Evolutionary conservation across 2,888 invertebrate species (phyloP).

Genomic region (Rhopalosiphum nymphaeae): DNA sequence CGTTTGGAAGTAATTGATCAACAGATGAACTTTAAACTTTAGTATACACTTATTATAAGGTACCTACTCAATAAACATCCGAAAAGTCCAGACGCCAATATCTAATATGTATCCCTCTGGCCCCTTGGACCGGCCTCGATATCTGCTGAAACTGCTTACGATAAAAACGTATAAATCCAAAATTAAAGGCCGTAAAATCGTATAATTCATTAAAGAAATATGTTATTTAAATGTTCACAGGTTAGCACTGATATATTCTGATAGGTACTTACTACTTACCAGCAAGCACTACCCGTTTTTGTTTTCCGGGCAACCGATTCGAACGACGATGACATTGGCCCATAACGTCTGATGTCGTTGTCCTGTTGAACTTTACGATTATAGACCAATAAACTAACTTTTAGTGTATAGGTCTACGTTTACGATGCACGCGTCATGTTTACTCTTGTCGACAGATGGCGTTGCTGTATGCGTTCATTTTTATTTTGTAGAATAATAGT

Average conservation of each 20-base stretch:
- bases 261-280: neutral
- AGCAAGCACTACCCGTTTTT: neutral
- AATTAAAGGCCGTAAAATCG: neutral
- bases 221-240: neutral
- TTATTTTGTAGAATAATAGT: neutral
- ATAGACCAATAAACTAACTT: too few relatives aligned
- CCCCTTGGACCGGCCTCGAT: too few relatives aligned
- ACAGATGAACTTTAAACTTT: neutral
- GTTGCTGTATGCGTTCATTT: neutral
- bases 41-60: neutral
- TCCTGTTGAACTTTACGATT: neutral
- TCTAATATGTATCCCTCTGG: too few relatives aligned
- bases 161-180: neutral
- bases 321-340: neutral
- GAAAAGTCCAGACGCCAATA: too few relatives aligned
- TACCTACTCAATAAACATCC: too few relatives aligned
- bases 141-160: neutral
- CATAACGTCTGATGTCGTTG: neutral
- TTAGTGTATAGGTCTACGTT: neutral
- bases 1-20: neutral
- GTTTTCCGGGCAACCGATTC: neutral
- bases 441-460: neutral
- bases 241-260: neutral
- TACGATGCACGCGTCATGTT: neutral
- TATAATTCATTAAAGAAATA: neutral